Conservation (phyloP, 2,113 vertebrate species). For the Zosterops hypoxanthus region DNA sequence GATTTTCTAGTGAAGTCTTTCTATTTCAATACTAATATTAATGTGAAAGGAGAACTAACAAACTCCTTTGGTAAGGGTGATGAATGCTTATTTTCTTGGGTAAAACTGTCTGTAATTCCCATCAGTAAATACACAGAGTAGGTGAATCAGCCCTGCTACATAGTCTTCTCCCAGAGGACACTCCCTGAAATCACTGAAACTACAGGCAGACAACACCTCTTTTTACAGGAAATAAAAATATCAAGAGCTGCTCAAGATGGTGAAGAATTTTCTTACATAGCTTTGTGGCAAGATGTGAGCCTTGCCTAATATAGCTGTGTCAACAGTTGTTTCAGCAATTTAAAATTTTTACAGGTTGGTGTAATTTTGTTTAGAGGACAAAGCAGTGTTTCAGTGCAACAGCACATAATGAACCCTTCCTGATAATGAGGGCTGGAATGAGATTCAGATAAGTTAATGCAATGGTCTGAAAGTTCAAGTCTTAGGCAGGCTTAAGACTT, state of each 20-base stretch:
- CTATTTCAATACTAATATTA: background rate
- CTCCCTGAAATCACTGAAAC: background rate
- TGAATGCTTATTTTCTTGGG: background rate
- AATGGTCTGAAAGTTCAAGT: background rate
- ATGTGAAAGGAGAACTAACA: background rate
- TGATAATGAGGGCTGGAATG: background rate
- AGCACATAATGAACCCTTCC: background rate
- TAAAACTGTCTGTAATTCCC: background rate
- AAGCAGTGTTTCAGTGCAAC: background rate
- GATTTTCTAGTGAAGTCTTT: background rate
- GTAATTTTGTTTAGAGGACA: background rate
- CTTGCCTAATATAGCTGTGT: background rate
- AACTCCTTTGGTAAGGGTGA: background rate
- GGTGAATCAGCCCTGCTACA: background rate
- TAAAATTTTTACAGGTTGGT: background rate
- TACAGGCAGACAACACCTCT: background rate
- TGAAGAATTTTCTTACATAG: background rate
- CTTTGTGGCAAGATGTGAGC: background rate
- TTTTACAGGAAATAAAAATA: background rate
- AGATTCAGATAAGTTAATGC: background rate
- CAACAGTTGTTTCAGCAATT: background rate
- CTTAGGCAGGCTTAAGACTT: background rate
- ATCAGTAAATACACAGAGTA: background rate
- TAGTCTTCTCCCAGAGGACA: background rate
- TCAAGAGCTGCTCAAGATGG: background rate